A percentile compares a stretch with the other conserved stretches of the same genome.
phyloP scores from a whole-genome alignment of 2,888 invertebrate genomes.

The Hyppa rectilinea region DNA sequence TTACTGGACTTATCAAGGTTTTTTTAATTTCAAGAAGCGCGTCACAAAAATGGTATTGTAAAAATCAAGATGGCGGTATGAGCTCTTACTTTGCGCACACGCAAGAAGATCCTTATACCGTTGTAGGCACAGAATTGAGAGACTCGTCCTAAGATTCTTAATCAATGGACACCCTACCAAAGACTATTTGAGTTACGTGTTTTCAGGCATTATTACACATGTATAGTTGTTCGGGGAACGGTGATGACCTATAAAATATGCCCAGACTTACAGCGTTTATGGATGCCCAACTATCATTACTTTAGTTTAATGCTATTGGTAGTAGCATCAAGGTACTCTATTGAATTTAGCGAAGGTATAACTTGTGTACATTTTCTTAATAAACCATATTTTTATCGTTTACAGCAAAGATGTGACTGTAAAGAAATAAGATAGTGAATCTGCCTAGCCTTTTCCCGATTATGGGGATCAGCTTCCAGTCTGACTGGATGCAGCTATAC shows the following conservation, averaged over 20 bases:
- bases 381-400: background rate
- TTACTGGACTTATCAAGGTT: too few species aligned
- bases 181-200: slow-evolving; percentile 58
- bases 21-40: too few species aligned
- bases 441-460: too few species aligned
- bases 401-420: background rate
- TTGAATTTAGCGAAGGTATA: background rate
- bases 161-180: slow-evolving; percentile 30
- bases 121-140: background rate
- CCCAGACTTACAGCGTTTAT: slow-evolving; percentile 35
- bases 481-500: too few species aligned
- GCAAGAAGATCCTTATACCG: background rate
- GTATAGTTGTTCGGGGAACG: slow-evolving; percentile 50
- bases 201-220: slow-evolving; percentile 45
- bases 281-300: slow-evolving; percentile 32
- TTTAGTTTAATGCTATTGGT: slow-evolving; percentile 11
- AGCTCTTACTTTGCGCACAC: background rate
- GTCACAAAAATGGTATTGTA: too few species aligned
- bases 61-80: too few species aligned
- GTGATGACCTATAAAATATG: slow-evolving; percentile 59
- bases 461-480: too few species aligned
- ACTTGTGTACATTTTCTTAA: background rate
- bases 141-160: background rate
- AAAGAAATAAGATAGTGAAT: too few species aligned
- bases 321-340: slow-evolving; percentile 7